Evolutionary conservation across 2,113 vertebrate genomes (phyloP).

Genomic region (Dromiciops gliroides): DNA sequence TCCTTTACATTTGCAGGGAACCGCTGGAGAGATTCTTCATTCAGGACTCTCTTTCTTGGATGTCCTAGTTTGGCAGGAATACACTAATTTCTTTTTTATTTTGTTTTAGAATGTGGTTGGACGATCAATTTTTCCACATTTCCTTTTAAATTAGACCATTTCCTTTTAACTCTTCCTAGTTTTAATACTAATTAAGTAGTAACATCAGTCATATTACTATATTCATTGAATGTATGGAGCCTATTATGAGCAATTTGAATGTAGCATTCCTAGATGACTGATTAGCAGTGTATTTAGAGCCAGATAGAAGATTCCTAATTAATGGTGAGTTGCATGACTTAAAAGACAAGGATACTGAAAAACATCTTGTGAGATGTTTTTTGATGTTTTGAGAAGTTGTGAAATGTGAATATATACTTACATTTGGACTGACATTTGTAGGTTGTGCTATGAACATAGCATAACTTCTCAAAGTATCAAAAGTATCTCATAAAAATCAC

Average conservation of each 20-base stretch:
- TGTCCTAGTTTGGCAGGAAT: neutral
- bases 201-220: neutral
- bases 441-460: neutral
- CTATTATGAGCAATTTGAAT: neutral
- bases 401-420: neutral
- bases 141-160: neutral
- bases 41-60: neutral
- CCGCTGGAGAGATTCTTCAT: neutral
- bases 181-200: neutral
- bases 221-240: neutral
- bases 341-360: neutral
- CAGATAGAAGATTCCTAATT: neutral
- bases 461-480: neutral
- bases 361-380: neutral
- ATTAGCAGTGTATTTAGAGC: neutral
- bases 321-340: neutral
- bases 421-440: neutral
- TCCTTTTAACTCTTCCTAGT: neutral
- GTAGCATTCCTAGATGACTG: neutral
- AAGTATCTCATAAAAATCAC: neutral
- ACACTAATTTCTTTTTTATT: neutral
- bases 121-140: neutral
- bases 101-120: neutral
- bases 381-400: neutral
- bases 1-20: neutral